phyloP scores from a whole-genome alignment of 2,113 vertebrate genomes.

The Callospermophilus lateralis region DNA sequence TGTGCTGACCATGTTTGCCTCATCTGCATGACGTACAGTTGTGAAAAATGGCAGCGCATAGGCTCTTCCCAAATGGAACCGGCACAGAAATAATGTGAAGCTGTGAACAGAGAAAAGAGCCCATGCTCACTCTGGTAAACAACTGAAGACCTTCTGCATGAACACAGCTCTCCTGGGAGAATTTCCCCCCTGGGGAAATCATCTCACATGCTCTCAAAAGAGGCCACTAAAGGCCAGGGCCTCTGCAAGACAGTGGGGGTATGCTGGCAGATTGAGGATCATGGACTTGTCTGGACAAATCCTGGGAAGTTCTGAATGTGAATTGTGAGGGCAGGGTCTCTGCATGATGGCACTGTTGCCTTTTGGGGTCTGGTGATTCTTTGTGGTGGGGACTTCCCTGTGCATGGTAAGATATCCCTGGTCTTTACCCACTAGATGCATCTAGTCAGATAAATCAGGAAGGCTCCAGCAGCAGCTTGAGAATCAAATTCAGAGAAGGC shows the following conservation, averaged over 20 bases:
- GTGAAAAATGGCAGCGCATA: neutral
- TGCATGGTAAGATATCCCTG: neutral
- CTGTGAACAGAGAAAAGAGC: neutral
- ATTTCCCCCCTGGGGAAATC: neutral
- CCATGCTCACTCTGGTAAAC: neutral
- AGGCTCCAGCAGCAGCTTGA: neutral
- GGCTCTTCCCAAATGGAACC: neutral
- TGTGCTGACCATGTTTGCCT: rapidly evolving
- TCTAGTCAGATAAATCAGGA: neutral
- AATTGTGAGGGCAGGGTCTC: neutral
- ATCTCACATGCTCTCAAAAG: neutral
- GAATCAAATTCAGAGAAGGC: neutral
- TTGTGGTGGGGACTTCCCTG: neutral
- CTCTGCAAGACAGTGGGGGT: neutral
- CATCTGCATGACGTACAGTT: neutral
- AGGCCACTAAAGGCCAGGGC: neutral
- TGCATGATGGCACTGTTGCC: neutral
- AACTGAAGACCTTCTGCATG: neutral
- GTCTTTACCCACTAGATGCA: neutral
- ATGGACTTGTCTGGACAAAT: neutral
- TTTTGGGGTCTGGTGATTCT: neutral
- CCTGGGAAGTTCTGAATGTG: neutral
- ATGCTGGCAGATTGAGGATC: no score
- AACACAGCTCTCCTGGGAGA: neutral
- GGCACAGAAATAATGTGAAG: neutral